Evolutionary conservation across 2,797 vertebrate species (phyloP).

Genomic region (Tachyglossus aculeatus): DNA sequence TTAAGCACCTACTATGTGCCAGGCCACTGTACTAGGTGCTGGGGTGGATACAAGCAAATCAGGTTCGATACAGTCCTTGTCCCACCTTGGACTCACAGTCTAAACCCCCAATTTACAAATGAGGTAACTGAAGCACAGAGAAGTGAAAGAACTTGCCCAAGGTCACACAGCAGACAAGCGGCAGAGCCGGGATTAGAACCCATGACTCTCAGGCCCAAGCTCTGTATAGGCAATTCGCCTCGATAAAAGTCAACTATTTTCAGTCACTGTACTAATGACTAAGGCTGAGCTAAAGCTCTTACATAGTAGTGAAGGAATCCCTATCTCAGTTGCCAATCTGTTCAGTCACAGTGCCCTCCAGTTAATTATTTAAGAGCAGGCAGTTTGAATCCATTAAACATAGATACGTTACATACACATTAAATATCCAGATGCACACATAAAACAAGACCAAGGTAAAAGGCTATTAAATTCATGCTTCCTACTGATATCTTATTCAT

Average conservation of each 20-base stretch:
- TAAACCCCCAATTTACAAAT: too few species aligned
- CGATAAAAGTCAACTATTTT: background rate
- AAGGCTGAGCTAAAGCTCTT: background rate
- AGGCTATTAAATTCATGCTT: background rate
- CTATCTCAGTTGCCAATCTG: background rate
- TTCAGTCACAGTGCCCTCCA: background rate
- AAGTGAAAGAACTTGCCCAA: too few species aligned
- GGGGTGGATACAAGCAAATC: too few species aligned
- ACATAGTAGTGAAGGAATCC: background rate
- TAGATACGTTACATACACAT: slow-evolving; percentile 14
- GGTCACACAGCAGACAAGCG: too few species aligned
- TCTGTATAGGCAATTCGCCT: too few species aligned
- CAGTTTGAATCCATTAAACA: slow-evolving; percentile 30
- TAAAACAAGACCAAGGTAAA: slow-evolving; percentile 11
- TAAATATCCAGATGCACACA: slow-evolving; percentile 21
- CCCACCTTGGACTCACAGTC: too few species aligned
- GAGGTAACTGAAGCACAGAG: too few species aligned
- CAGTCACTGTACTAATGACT: background rate
- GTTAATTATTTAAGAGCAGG: slow-evolving; percentile 35
- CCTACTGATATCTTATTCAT: slow-evolving; percentile 8
- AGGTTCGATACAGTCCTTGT: too few species aligned
- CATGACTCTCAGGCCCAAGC: too few species aligned
- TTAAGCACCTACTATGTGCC: too few species aligned
- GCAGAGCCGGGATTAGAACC: too few species aligned
- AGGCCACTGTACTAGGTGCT: too few species aligned